Evolutionary conservation across 2,888 invertebrate species (phyloP).

Genomic region (Drymonia ruficornis): DNA sequence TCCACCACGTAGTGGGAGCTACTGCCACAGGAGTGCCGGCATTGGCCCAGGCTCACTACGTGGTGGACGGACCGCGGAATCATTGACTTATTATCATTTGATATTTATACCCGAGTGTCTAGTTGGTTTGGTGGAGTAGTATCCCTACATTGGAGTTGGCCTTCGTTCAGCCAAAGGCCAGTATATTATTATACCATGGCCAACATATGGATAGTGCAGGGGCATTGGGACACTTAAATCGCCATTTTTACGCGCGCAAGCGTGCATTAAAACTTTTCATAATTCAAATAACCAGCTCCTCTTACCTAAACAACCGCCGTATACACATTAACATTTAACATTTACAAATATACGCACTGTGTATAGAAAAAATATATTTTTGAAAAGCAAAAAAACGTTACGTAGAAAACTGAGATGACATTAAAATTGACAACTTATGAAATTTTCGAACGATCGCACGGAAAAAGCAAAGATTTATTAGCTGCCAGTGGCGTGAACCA

Average conservation of each 20-base stretch:
- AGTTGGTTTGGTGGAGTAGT: too few relatives aligned
- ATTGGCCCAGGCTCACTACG: too few relatives aligned
- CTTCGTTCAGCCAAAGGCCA: too few relatives aligned
- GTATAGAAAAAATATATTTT: conserved; percentile 35
- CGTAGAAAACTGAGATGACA: conserved; percentile 38
- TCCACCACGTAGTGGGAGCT: too few relatives aligned
- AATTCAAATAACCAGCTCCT: conserved; percentile 34
- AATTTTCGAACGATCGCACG: conserved; percentile 30
- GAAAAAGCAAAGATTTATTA: conserved; percentile 10
- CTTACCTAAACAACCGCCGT: conserved; percentile 33
- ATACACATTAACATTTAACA: conserved; percentile 17
- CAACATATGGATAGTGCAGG: neutral
- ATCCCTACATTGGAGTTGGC: too few relatives aligned
- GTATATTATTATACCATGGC: too few relatives aligned
- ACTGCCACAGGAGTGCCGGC: too few relatives aligned
- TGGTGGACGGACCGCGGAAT: too few relatives aligned
- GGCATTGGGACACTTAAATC: neutral
- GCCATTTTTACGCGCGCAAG: conserved; percentile 1
- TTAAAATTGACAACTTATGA: conserved; percentile 28
- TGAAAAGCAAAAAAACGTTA: conserved; percentile 39
- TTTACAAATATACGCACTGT: conserved; percentile 33
- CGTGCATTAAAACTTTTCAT: neutral
- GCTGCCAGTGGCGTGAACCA: conserved; percentile 30
- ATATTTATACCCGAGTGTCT: too few relatives aligned
- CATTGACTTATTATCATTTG: too few relatives aligned